Evolutionary conservation across 2,113 vertebrate genomes (phyloP).

Genomic region (Machaerirhynchus nigripectus): DNA sequence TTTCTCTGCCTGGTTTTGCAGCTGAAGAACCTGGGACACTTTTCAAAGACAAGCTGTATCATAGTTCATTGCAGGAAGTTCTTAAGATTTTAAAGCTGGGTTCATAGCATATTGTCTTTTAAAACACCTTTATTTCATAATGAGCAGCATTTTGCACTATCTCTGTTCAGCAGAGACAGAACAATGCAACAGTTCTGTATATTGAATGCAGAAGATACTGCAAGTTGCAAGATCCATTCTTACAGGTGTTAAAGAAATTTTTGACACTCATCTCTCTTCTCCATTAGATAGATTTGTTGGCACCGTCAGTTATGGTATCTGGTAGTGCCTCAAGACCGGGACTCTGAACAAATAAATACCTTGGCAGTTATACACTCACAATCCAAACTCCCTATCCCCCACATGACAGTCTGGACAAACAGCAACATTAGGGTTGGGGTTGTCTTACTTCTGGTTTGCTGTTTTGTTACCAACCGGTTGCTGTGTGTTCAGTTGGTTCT

Average conservation of each 20-base stretch:
- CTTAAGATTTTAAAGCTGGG: not conserved
- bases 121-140: not conserved
- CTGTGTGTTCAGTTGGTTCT: not conserved
- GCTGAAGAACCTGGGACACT: not conserved
- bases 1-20: not conserved
- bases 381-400: not conserved
- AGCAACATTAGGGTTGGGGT: not conserved
- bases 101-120: not conserved
- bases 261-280: not conserved
- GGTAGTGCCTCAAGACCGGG: not conserved
- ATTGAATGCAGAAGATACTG: not conserved
- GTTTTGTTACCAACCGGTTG: not conserved
- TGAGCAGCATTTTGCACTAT: not conserved
- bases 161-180: not conserved
- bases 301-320: not conserved
- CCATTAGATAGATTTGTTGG: not conserved
- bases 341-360: not conserved
- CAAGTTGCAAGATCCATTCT: not conserved
- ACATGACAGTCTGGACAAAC: not conserved
- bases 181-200: not conserved
- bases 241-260: not conserved
- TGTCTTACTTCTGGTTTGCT: not conserved
- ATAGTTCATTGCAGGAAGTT: not conserved
- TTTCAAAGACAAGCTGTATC: not conserved
- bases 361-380: fast-evolving